Evolutionary conservation across 2,888 invertebrate genomes (phyloP).

Genomic region (Eristalis arbustorum): DNA sequence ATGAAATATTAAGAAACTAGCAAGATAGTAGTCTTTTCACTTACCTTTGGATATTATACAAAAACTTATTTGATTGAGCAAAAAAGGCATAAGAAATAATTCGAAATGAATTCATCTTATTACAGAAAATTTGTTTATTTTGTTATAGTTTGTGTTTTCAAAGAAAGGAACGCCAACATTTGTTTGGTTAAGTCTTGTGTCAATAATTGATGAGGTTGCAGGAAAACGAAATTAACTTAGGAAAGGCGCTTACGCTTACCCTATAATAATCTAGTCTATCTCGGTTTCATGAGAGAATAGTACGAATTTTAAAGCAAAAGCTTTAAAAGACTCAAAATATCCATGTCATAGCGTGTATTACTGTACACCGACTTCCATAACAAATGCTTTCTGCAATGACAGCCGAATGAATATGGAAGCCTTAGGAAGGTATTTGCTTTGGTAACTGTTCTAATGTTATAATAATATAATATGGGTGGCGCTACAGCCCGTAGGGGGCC

Average conservation of each 20-base stretch:
- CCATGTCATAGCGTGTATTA: no score
- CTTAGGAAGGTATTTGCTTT: no score
- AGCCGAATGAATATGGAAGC: no score
- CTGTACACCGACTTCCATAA: no score
- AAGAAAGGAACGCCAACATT: background rate
- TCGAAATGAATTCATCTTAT: constrained; percentile 6
- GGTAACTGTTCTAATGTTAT: no score
- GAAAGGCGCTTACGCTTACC: no score
- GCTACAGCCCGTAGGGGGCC: no score
- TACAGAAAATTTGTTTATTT: background rate
- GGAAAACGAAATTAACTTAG: background rate
- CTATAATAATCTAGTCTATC: background rate
- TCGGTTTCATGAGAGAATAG: no score
- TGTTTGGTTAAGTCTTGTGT: background rate
- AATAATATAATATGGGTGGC: no score
- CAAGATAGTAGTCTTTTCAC: constrained; percentile 40
- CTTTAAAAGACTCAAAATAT: no score
- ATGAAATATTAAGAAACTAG: background rate
- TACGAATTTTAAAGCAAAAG: no score
- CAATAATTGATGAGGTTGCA: background rate
- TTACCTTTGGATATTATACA: constrained; percentile 32
- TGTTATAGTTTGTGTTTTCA: background rate
- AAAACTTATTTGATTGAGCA: constrained; percentile 30
- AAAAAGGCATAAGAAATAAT: constrained; percentile 11
- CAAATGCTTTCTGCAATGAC: no score